A percentile compares a stretch with the other conserved stretches of the same genome.
Evolutionary conservation across 2,797 vertebrate genomes (phyloP).

Genomic region (Dendrocincla tyrannina): DNA sequence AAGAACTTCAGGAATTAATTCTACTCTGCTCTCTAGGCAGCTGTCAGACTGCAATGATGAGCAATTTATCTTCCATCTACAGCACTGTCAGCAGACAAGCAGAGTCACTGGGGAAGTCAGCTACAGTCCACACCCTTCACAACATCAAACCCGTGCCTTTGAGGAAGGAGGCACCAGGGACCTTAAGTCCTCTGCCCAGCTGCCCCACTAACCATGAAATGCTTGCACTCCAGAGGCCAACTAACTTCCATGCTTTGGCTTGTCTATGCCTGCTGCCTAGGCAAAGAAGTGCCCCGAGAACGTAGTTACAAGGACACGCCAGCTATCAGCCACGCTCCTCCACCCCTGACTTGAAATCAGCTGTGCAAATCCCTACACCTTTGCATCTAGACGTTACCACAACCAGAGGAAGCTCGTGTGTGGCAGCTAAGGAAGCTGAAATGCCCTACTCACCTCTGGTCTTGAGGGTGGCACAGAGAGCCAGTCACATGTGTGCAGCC

Average conservation of each 20-base stretch:
- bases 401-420: rapidly evolving
- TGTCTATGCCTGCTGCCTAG: not conserved
- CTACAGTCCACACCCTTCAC: not conserved
- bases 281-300: not conserved
- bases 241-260: not conserved
- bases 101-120: not conserved
- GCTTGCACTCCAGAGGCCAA: not conserved
- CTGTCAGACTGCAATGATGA: conserved; percentile 45
- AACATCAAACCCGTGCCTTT: not conserved
- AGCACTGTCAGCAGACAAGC: not conserved
- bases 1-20: conserved; percentile 30
- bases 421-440: not conserved
- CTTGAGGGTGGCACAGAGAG: not conserved
- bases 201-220: not conserved
- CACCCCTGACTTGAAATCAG: not conserved
- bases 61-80: conserved; percentile 42
- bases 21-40: not conserved
- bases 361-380: not conserved
- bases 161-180: not conserved
- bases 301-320: not conserved
- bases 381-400: not conserved
- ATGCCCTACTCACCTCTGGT: not conserved
- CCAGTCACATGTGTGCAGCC: rapidly evolving
- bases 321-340: rapidly evolving
- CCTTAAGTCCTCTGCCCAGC: not conserved